These are phyloP conservation scores for Caenorhabditis elegans DNA, from an alignment of 1,140 invertebrate genomes.

Conservation along the genomic window DNA sequence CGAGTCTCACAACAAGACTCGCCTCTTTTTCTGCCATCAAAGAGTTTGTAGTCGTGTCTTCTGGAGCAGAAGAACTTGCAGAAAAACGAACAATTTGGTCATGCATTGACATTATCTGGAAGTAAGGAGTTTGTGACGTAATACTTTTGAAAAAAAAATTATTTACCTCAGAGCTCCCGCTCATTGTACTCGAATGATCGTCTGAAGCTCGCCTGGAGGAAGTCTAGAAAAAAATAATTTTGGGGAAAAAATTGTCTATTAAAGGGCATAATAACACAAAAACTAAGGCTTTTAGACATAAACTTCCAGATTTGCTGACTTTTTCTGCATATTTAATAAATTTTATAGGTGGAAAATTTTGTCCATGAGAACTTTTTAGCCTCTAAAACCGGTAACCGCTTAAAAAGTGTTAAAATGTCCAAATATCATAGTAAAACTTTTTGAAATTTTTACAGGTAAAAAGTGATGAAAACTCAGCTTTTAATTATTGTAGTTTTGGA, in stretches of 20 bases:
- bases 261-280: too few relatives aligned
- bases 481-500: too few relatives aligned
- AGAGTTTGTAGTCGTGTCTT: constrained; percentile 17
- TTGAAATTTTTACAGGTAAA: too few relatives aligned
- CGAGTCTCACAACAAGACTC: constrained; percentile 36
- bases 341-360: too few relatives aligned
- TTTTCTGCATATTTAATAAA: too few relatives aligned
- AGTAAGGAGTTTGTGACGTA: background rate
- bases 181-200: constrained; percentile 25
- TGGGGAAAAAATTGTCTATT: background rate
- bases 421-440: too few relatives aligned
- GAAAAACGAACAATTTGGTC: constrained; percentile 45
- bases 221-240: background rate
- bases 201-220: constrained; percentile 5
- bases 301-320: too few relatives aligned
- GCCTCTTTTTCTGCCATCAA: constrained; percentile 2
- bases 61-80: background rate
- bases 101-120: constrained; percentile 41
- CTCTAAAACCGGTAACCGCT: too few relatives aligned
- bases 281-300: too few relatives aligned
- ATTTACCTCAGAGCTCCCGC: background rate
- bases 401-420: too few relatives aligned
- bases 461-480: too few relatives aligned
- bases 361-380: too few relatives aligned
- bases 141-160: background rate